Conservation (phyloP, 2,113 vertebrate genomes). For the Myrmecobius fasciatus region DNA sequence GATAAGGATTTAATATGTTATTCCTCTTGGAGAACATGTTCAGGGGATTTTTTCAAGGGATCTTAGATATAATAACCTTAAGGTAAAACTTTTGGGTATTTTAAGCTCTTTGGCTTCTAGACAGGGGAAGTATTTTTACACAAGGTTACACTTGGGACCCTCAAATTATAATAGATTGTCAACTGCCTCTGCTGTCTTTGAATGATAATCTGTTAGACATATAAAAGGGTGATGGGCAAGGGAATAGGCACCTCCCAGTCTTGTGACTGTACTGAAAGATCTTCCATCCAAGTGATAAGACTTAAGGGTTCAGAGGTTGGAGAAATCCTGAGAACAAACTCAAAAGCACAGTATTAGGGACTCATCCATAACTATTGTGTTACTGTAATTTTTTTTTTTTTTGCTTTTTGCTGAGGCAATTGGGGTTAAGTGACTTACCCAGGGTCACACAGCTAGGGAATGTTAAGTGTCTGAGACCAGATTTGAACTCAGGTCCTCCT, state of each 20-base stretch:
- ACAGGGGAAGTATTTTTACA: background rate
- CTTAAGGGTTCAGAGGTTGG: background rate
- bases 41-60: background rate
- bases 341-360: background rate
- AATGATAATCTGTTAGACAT: background rate
- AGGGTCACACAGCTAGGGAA: too few relatives aligned
- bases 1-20: background rate
- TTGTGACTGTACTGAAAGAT: background rate
- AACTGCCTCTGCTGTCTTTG: background rate
- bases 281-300: background rate
- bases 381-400: too few relatives aligned
- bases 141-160: background rate
- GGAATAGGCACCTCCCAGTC: background rate
- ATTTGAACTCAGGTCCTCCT: too few relatives aligned
- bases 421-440: too few relatives aligned
- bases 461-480: too few relatives aligned
- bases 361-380: background rate
- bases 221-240: background rate
- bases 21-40: background rate
- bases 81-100: background rate
- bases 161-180: background rate
- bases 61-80: background rate
- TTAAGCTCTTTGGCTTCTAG: background rate
- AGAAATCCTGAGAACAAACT: background rate
- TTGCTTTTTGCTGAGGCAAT: too few relatives aligned